Percentiles rank a stretch among this genome's conserved stretches.
phyloP scores from a whole-genome alignment of 1,140 invertebrate species.

The Lasioglossum baleicum region DNA sequence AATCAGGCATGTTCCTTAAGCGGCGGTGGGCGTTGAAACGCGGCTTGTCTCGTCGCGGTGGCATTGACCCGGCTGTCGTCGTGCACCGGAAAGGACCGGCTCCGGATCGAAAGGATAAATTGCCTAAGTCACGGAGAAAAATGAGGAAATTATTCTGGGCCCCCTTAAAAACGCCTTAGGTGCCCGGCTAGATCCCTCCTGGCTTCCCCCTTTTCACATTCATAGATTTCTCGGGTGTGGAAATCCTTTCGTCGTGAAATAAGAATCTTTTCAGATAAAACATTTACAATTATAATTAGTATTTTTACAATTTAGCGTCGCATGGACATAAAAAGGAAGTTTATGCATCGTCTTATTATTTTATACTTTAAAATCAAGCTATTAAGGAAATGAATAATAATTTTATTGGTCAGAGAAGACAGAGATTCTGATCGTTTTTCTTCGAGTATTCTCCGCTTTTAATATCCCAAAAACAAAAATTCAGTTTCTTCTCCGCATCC shows the following conservation, averaged over 20 bases:
- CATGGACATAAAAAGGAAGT: too few relatives aligned
- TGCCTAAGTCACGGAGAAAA: constrained; percentile 56
- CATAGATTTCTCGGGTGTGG: not conserved
- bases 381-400: too few relatives aligned
- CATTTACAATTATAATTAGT: too few relatives aligned
- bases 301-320: too few relatives aligned
- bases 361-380: too few relatives aligned
- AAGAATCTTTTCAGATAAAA: too few relatives aligned
- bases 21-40: constrained; percentile 50
- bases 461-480: too few relatives aligned
- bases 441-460: too few relatives aligned
- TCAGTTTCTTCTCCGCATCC: too few relatives aligned
- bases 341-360: too few relatives aligned
- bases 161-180: constrained; percentile 19
- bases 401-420: too few relatives aligned
- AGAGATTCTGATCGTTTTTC: too few relatives aligned
- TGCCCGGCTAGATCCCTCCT: not conserved
- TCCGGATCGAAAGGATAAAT: constrained; percentile 58
- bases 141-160: constrained; percentile 59
- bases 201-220: not conserved
- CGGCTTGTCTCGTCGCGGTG: constrained; percentile 25
- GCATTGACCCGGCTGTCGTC: constrained; percentile 26
- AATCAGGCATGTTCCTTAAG: constrained; percentile 47
- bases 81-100: constrained; percentile 9
- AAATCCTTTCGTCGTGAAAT: not conserved